Base-by-base conservation (phyloP, 2,797 vertebrate genomes). In the Hyperoplus immaculatus region DNA sequence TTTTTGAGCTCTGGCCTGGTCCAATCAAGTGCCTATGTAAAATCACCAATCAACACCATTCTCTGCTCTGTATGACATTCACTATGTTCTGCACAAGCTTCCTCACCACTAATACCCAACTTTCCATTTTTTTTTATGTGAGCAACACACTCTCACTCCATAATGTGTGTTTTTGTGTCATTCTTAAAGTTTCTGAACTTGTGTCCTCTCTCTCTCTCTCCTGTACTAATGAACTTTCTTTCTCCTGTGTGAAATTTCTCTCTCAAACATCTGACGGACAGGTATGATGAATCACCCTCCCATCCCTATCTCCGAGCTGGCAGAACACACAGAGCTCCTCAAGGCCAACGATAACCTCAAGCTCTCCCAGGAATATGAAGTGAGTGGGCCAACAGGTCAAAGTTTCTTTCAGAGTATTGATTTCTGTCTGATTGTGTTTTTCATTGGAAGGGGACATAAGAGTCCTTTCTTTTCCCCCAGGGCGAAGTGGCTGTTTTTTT, bases 301-400 rank as follows among this genome's bases (percentile, higher is more conserved):
- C n/a, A 97, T 99, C 88, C 96, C 97, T 0, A 96, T 98, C 87
- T 92, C 96, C 0, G 98, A 99, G 89, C 96, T 99, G 93, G 96
- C 96, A 0, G 98, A 99, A 87, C 98, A 99, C 95, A 98, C 97
- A 0, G 98, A 99, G 82, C 96, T 97, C 62, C 96, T 99, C 85
- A 99, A 99, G 91, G 98, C 98, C 92, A 99, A 99, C 36, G 98
- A 99, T 95, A 99, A 98, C 95, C 96, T 99, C 77, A 97, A 97
- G 90, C 96, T 99, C 73, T 99, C 98, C 55, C 98, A 99, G 94
- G 98, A 99, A 89, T 99, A 99, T 3, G 98, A 99, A 97, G 98
- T 99, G 95, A 90, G 94, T 82, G 51, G 71, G 74, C 68, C 78
- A 49, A 53, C 67, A 75, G 16, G 41, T 79, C 57, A 75, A 38